Percentiles rank a stretch among this genome's conserved stretches.
phyloP scores from a whole-genome alignment of 2,113 vertebrate genomes.

The Macheiramphus alcinus region DNA sequence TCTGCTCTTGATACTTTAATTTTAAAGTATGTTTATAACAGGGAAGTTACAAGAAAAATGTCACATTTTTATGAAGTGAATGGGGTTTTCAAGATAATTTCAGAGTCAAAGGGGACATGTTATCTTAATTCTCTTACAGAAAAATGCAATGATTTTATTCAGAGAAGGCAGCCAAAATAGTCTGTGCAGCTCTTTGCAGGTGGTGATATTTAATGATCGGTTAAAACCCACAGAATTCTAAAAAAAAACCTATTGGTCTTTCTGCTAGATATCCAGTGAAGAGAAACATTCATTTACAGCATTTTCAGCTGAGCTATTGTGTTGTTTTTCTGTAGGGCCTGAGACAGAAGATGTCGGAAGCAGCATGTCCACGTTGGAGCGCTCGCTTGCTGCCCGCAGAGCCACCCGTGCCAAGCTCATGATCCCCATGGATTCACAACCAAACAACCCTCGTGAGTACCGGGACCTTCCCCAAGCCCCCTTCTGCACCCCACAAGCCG shows the following conservation, averaged over 20 bases:
- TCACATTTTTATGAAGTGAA: neutral
- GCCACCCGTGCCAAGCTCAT: slow-evolving; percentile 89
- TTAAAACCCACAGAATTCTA: neutral
- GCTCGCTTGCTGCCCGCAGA: slow-evolving; percentile 83
- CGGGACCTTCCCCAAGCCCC: no score
- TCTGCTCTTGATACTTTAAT: neutral
- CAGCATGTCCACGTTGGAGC: slow-evolving; percentile 88
- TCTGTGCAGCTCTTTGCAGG: neutral
- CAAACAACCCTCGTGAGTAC: slow-evolving; percentile 87
- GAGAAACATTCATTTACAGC: neutral
- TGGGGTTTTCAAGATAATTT: neutral
- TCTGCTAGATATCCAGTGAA: neutral
- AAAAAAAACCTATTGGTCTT: neutral
- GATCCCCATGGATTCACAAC: slow-evolving; percentile 93
- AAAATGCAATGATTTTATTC: neutral
- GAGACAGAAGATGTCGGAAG: slow-evolving; percentile 88
- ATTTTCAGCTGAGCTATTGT: neutral
- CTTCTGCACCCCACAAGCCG: rapidly evolving
- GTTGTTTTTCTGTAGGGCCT: slow-evolving; percentile 64
- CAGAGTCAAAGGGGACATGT: neutral
- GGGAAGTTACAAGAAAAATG: neutral
- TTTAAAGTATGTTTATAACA: neutral
- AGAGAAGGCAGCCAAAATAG: neutral
- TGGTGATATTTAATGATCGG: neutral
- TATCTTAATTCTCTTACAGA: neutral